Base-by-base conservation (phyloP, 1,140 invertebrate genomes). In the Oncopodura yosiiana region DNA sequence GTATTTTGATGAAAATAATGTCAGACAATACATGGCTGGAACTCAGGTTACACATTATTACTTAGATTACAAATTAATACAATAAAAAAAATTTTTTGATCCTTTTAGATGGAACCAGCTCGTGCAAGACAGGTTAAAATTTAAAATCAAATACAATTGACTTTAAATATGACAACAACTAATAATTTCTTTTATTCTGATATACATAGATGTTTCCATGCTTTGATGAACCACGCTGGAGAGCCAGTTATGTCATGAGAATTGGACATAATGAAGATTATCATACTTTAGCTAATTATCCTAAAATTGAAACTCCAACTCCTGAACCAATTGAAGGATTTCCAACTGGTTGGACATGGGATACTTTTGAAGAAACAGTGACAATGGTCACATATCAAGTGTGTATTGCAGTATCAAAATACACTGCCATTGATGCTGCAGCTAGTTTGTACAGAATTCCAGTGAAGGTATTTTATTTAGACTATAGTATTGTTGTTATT, bases 211-310 rank as follows among this genome's bases (percentile, higher is more conserved):
- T n/a, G n/a, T 51, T 57, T 24, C 55, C 55, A 12, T 57, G 29
- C 1, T 57, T 50, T 30, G 55, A 57, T 38, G 55, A 57, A 12
- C 55, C 55, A 5, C n/a, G 39, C 3, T 57, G n/a, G 14, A 57
- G 51, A 46, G 6, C 55, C 11, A 45, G 18, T 3, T 51, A 36
- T 43, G 19, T 18, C 19, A 39, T 56, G 19, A 36, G 19, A 27
- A 57, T 57, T 9, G 55, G 55, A 3, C 6, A 49, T 26, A 34
- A n/a, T 6, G 18, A 26, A 6, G 32, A 45, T 16, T 50, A 49
- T 26, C 43, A 19, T 18, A 12, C 55, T 0, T 34, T 57, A 8
- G 16, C 23, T 14, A 56, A 56, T 36, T 34, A 34, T n/a, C n/a
- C 32, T n/a, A 34, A 8, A 34, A n/a, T 34, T 34, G 32, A 34